Evolutionary conservation across 1,140 invertebrate species (phyloP).

Genomic region (Macrobrachium rosenbergii): DNA sequence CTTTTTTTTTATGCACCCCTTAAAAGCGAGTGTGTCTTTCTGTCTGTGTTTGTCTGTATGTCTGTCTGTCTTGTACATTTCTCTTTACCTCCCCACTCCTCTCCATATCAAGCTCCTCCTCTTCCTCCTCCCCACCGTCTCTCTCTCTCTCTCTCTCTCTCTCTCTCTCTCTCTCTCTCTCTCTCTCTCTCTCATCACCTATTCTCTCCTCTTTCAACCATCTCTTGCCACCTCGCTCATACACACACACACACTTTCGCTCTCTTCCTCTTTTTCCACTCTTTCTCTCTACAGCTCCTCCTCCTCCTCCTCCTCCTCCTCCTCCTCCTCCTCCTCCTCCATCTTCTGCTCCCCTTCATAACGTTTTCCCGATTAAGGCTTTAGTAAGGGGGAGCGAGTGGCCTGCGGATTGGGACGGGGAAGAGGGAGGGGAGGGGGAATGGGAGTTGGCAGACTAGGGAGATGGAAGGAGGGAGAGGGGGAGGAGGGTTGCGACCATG

Average conservation of each 20-base stretch:
- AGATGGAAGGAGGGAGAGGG: background rate
- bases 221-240: too few species aligned
- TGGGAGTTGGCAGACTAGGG: background rate
- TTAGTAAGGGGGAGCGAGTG: too few species aligned
- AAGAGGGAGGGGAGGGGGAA: background rate
- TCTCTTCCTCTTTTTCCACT: too few species aligned
- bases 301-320: too few species aligned
- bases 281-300: too few species aligned
- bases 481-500: background rate
- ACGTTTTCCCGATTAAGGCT: too few species aligned
- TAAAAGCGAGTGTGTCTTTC: constrained; percentile 23
- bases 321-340: too few species aligned
- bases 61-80: constrained; percentile 1
- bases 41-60: background rate
- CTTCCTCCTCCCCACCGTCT: background rate
- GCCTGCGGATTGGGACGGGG: background rate
- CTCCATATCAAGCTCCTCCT: background rate
- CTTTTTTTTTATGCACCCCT: background rate
- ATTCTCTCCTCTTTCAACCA: too few species aligned
- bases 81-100: background rate
- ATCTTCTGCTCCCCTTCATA: background rate
- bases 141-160: background rate
- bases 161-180: constrained; percentile 18
- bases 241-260: too few species aligned
- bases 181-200: too few species aligned